Evolutionary conservation across 1,140 invertebrate genomes (phyloP), one percentile per base, ranked within the genome.

Genomic region (Cardiocondyla obscurior): DNA sequence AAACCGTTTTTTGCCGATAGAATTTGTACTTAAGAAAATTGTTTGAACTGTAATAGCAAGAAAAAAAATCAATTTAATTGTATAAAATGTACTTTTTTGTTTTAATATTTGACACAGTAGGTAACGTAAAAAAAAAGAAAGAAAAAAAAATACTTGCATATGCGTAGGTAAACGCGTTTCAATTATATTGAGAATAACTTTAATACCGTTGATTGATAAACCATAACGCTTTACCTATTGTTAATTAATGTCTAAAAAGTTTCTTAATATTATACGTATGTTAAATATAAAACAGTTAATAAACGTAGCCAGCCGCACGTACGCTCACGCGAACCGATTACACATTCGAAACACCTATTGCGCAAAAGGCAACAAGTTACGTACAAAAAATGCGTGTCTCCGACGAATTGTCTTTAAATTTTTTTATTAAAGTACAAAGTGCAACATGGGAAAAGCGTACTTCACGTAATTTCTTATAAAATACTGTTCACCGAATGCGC

Each of bases 21-120:
- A 25, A 53, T 69, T 55, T 69, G 62, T 79, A 79, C 62, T 79
- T 79, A 79, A 79, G 67, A 2, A 2, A 36, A 69, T 69, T 28
- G 39, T 79, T 62, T 28, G 16, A 53, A 33, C 19, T n/a, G n/a
- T n/a, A n/a, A n/a, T n/a, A 36, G 16, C n/a, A 58, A 14, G 14
- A 7, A 25, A 44, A 42, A 60, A n/a, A n/a, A n/a, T n/a, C 3
- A 12, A 30, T 44, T 8, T 4, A 6, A 58, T 36, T 64, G 19
- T 39, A 30, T 33, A 22, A 53, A 62, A 30, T 0, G 53, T 12
- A 19, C 6, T 33, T 60, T 60, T 12, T n/a, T 25, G 19, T 77
- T 53, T 30, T 16, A 39, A 67, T 39, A 46, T 19, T 2, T 12
- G 39, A 76, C 57, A n/a, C 3, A 0, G 10, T 28, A 39, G 30